Conservation (phyloP, 2,888 invertebrate genomes). For the Cerastoderma edule region DNA sequence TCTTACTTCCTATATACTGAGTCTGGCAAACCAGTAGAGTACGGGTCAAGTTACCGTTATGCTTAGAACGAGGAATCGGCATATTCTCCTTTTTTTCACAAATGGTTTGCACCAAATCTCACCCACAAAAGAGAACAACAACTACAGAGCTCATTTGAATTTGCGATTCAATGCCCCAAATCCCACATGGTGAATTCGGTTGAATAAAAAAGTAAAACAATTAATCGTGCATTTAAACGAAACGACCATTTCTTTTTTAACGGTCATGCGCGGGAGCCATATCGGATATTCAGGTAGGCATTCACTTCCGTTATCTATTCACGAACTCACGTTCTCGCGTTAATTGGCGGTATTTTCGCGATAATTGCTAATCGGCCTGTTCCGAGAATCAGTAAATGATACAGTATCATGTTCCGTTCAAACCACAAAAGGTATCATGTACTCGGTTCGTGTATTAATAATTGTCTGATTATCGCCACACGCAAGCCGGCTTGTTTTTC, state of each 20-base stretch:
- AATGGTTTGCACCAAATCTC: too few relatives aligned
- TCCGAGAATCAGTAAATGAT: conserved; percentile 17
- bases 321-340: conserved; percentile 23
- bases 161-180: too few relatives aligned
- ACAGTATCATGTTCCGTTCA: not conserved
- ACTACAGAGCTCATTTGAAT: too few relatives aligned
- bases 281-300: conserved; percentile 3
- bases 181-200: too few relatives aligned
- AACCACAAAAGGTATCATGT: not conserved
- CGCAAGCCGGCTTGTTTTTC: not conserved
- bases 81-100: too few relatives aligned
- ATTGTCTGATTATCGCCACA: not conserved
- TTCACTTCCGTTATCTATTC: conserved; percentile 22
- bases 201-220: not conserved
- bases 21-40: too few relatives aligned
- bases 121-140: too few relatives aligned
- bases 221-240: conserved; percentile 13
- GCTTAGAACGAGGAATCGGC: too few relatives aligned
- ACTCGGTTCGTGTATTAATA: not conserved
- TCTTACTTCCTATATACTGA: too few relatives aligned
- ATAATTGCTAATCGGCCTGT: conserved; percentile 20
- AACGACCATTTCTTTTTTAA: conserved; percentile 2
- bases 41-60: too few relatives aligned
- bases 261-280: conserved; percentile 6
- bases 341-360: conserved; percentile 14